phyloP scores from a whole-genome alignment of 64 coral and sea anemone species.

The Porites lutea region DNA sequence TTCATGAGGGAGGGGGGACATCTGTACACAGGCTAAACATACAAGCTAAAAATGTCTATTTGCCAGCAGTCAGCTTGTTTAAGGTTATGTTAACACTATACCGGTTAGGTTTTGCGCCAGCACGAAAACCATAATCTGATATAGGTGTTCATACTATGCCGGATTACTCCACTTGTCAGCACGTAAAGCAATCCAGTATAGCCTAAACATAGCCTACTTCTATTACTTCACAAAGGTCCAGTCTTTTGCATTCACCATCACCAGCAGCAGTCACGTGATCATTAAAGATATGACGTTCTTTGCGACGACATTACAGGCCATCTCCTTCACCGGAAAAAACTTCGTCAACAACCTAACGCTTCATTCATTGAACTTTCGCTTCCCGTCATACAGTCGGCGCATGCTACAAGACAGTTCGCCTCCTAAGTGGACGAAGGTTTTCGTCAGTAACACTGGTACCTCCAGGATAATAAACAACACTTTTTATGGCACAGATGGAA shows the following conservation, averaged over 20 bases:
- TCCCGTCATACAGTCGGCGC: slow-evolving; percentile 35
- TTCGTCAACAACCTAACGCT: slow-evolving; percentile 33
- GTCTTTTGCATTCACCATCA: slow-evolving; percentile 33
- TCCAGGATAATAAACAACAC: slow-evolving; percentile 72
- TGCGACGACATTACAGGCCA: slow-evolving; percentile 31
- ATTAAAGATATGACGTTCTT: slow-evolving; percentile 48
- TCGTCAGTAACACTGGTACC: not conserved
- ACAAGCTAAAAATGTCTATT: no score
- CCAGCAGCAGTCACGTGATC: slow-evolving; percentile 12
- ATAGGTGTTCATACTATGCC: no score
- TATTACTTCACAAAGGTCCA: no score
- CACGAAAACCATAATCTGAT: no score
- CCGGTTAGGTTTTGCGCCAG: no score
- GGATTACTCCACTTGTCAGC: no score
- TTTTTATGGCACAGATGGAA: slow-evolving; percentile 87
- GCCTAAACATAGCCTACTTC: no score
- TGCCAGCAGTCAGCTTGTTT: no score
- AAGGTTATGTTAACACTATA: no score
- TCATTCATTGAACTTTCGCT: slow-evolving; percentile 39
- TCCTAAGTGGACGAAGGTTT: slow-evolving; percentile 42
- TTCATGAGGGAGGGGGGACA: no score
- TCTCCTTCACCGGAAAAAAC: not conserved
- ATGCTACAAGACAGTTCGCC: slow-evolving; percentile 27
- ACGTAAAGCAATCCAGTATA: no score
- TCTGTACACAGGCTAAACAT: no score